Conservation (phyloP, 2,113 vertebrate genomes). For the Calidris pugnax region DNA sequence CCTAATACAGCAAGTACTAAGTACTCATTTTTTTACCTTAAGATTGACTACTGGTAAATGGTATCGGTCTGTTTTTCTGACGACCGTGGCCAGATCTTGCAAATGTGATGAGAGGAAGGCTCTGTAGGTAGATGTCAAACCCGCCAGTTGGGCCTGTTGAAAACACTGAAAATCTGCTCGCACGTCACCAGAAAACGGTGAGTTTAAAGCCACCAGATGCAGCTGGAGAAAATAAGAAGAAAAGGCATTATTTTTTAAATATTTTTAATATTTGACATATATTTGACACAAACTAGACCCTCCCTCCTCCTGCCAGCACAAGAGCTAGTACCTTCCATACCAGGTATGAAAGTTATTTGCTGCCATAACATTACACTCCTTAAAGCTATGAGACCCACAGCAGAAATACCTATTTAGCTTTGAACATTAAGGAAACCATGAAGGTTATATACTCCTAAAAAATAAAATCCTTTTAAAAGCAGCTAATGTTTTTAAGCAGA, state of each 20-base stretch:
- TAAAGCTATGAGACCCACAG: not conserved
- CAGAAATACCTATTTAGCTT: not conserved
- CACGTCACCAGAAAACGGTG: conserved; percentile 86
- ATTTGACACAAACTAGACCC: not conserved
- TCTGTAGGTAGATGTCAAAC: conserved; percentile 85
- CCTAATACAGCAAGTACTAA: not conserved
- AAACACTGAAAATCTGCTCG: conserved; percentile 89
- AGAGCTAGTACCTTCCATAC: not conserved
- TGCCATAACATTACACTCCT: not conserved
- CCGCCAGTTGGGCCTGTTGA: conserved; percentile 89
- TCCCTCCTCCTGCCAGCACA: not conserved
- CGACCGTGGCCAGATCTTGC: conserved; percentile 87
- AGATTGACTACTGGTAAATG: conserved; percentile 91
- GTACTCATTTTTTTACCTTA: conserved; percentile 78
- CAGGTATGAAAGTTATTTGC: not conserved
- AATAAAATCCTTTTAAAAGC: not conserved
- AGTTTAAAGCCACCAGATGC: conserved; percentile 90
- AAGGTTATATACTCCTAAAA: not conserved
- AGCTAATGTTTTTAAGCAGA: not conserved
- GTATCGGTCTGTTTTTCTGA: conserved; percentile 83
- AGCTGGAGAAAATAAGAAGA: conserved; percentile 75
- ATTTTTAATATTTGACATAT: too few species aligned
- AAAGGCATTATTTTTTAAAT: too few species aligned
- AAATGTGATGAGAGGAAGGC: conserved; percentile 91
- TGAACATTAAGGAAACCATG: not conserved